Base-by-base conservation (phyloP, 2,113 vertebrate species). In the Gopherus flavomarginatus region DNA sequence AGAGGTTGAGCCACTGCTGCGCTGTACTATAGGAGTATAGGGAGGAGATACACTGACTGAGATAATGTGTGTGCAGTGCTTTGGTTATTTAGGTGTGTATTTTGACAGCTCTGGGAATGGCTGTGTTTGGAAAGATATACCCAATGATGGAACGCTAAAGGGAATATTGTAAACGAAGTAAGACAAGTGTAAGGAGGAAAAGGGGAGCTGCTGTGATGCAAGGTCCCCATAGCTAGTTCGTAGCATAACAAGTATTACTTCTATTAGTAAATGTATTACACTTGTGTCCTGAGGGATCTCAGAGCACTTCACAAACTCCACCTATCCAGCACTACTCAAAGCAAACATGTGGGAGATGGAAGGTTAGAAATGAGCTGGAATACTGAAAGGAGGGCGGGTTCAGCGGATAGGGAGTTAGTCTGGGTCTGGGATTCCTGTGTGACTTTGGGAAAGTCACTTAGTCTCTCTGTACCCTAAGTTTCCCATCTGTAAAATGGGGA, bases 301-400 rank as follows among this genome's bases (percentile, higher is more conserved):
- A 88, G 88, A 50, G 56, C 52, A 12, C 22, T 94, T 86, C 77
- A 38, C 10, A 26, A 85, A 75, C 29, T 44, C 26, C 5, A 69
- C 81, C 29, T 85, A 2, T 50, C 77, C 24, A 81, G n/a, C 44
- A 17, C 24, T 94, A 17, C 38, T 31, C 13, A 6, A 1, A 54
- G 54, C 35, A 83, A 17, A 75, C 10, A 42, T 42, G 80, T 38
- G 8, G 79, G 87, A 94, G 72, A n/a, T 65, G 53, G 92, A 81
- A 57, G 85, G 52, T 24, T 89, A 50, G 65, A 35, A 78, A 57
- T 72, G 10, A 8, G 19, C 31, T 65, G 56, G 38, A 38, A 78
- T 29, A 11, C 57, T 11, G 44, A 69, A 44, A 3, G 35, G 6
- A 88, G 19, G n/a, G 31, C 19, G 31, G 8, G n/a, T 72, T 38